Conservation (phyloP, 2,888 invertebrate species). For the Mactromeris polynyma region DNA sequence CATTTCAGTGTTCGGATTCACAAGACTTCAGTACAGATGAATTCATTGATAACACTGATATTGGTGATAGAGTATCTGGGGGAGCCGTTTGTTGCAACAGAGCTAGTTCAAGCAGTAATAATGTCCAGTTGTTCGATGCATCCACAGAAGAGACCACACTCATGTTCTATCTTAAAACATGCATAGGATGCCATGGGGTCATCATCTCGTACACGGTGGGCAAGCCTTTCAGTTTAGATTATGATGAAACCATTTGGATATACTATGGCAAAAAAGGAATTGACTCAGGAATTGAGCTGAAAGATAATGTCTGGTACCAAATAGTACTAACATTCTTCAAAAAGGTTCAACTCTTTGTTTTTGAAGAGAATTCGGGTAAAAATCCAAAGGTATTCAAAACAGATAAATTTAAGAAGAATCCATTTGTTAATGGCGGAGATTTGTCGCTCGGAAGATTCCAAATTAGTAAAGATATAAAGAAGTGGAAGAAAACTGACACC, state of each 20-base stretch:
- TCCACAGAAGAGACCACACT: constrained; percentile 35
- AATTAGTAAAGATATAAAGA: constrained; percentile 46
- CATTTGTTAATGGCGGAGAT: constrained; percentile 49
- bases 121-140: constrained; percentile 45
- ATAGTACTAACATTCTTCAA: constrained; percentile 39
- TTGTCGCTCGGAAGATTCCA: constrained; percentile 58
- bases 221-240: constrained; percentile 53
- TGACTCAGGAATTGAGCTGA: constrained; percentile 35
- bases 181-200: constrained; percentile 55
- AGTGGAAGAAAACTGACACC: constrained; percentile 49
- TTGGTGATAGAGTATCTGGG: constrained; percentile 36
- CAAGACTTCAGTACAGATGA: constrained; percentile 43
- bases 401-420: constrained; percentile 24
- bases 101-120: constrained; percentile 41
- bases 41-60: constrained; percentile 35
- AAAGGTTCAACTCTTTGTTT: constrained; percentile 40
- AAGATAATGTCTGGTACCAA: constrained; percentile 56
- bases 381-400: neutral
- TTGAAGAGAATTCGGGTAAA: constrained; percentile 2
- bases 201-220: constrained; percentile 54
- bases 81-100: constrained; percentile 48
- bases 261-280: constrained; percentile 39
- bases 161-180: constrained; percentile 59
- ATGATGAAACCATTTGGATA: constrained; percentile 43
- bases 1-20: constrained; percentile 36